Evolutionary conservation across 2,797 vertebrate genomes (phyloP).

Genomic region (Enteromius mattozi): DNA sequence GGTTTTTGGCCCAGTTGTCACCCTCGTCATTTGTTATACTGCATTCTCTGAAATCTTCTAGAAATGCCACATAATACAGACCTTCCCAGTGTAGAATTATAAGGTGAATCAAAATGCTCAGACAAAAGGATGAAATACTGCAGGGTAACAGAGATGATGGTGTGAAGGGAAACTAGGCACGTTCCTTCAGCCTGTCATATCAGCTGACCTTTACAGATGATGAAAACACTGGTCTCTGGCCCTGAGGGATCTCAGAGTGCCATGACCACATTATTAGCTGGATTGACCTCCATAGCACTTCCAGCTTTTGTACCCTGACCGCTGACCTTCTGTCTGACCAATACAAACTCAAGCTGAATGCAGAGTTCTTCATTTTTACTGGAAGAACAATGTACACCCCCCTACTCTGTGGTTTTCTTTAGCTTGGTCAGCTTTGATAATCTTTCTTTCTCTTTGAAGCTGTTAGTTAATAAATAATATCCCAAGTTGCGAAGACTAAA

Average conservation of each 20-base stretch:
- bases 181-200: conserved; percentile 16
- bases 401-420: neutral
- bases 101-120: neutral
- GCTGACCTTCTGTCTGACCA: conserved; percentile 22
- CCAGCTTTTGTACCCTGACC: conserved; percentile 5
- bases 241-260: conserved; percentile 25
- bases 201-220: conserved; percentile 30
- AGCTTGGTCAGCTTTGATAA: neutral
- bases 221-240: conserved; percentile 27
- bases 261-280: conserved; percentile 37
- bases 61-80: neutral
- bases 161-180: conserved; percentile 3
- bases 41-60: neutral
- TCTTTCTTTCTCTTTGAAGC: neutral
- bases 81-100: neutral
- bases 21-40: neutral
- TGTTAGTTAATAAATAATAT: too few relatives aligned
- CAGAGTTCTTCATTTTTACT: neutral
- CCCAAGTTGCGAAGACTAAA: too few relatives aligned
- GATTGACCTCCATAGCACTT: conserved; percentile 39
- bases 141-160: neutral
- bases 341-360: neutral
- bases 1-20: neutral
- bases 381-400: neutral
- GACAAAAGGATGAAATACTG: neutral